Conservation (phyloP, 2,797 vertebrate species). For the Chromobotia macracanthus region DNA sequence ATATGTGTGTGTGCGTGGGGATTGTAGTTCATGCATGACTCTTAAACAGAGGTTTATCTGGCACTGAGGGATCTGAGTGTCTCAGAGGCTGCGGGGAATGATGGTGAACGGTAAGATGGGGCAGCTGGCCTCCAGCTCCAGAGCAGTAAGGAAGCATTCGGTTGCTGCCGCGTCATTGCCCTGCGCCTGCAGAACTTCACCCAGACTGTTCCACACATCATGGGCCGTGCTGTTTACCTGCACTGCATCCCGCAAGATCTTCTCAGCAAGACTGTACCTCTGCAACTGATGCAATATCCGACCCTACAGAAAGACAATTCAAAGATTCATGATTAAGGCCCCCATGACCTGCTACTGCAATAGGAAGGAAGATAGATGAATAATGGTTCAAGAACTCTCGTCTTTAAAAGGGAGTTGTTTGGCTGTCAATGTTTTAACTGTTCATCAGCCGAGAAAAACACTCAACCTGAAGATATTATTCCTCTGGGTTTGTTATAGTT, state of each 20-base stretch:
- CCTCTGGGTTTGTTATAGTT: too few relatives aligned
- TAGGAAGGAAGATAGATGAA: too few relatives aligned
- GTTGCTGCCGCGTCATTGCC: slow-evolving; percentile 91
- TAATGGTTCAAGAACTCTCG: too few relatives aligned
- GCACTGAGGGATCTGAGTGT: not conserved
- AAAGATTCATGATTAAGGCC: not conserved
- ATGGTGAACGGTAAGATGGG: slow-evolving; percentile 95
- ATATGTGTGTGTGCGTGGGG: not conserved
- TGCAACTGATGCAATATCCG: slow-evolving; percentile 94
- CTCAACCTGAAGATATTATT: too few relatives aligned
- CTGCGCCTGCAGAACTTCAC: slow-evolving; percentile 95
- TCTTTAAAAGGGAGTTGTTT: too few relatives aligned
- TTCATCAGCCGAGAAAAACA: too few relatives aligned
- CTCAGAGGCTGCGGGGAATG: slow-evolving; percentile 90
- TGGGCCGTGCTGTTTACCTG: slow-evolving; percentile 97
- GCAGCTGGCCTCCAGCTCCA: slow-evolving; percentile 98
- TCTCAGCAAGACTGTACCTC: slow-evolving; percentile 92
- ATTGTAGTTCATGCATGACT: slow-evolving; percentile 39
- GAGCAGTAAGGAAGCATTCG: slow-evolving; percentile 93
- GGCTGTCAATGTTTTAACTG: too few relatives aligned
- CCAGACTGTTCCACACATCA: slow-evolving; percentile 95
- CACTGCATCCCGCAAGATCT: slow-evolving; percentile 92
- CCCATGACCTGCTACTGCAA: not conserved
- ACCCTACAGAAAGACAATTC: slow-evolving; percentile 75
- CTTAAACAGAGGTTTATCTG: slow-evolving; percentile 5